Conservation (phyloP, 2,113 vertebrate species). For the Amia ocellicauda region DNA sequence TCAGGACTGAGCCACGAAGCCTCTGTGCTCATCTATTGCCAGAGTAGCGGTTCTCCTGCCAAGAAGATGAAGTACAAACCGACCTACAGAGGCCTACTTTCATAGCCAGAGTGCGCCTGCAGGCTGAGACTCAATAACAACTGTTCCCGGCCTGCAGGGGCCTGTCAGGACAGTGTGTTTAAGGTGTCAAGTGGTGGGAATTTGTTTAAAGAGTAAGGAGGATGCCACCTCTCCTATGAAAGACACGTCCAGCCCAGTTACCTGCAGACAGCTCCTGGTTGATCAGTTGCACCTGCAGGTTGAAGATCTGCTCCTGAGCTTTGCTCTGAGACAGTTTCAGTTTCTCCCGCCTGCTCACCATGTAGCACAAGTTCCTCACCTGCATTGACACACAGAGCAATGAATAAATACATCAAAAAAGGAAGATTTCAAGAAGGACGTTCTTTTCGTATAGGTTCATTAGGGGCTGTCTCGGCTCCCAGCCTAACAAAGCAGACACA, state of each 20-base stretch:
- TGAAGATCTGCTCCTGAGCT: conserved; percentile 94
- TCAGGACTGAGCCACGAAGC: not conserved
- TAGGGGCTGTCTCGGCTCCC: too few relatives aligned
- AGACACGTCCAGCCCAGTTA: too few relatives aligned
- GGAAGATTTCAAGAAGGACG: too few relatives aligned
- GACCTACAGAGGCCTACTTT: not conserved
- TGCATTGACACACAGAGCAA: conserved; percentile 32
- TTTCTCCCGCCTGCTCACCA: conserved; percentile 98
- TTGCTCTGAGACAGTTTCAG: conserved; percentile 91
- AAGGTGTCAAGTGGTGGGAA: too few relatives aligned
- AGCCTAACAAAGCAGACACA: not conserved
- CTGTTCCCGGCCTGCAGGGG: too few relatives aligned
- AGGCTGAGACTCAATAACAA: too few relatives aligned
- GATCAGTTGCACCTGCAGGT: conserved; percentile 83
- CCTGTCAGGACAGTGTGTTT: too few relatives aligned
- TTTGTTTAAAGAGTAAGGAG: too few relatives aligned
- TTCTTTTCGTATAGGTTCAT: too few relatives aligned
- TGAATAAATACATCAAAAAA: too few relatives aligned
- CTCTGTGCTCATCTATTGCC: not conserved
- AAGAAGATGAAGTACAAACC: not conserved
- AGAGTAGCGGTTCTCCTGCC: not conserved
- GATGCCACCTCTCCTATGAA: too few relatives aligned
- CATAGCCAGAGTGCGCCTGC: not conserved
- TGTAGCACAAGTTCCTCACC: conserved; percentile 98
- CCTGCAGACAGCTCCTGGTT: conserved; percentile 79